Conservation (phyloP, 2,888 invertebrate species). For the Agelastica alni region DNA sequence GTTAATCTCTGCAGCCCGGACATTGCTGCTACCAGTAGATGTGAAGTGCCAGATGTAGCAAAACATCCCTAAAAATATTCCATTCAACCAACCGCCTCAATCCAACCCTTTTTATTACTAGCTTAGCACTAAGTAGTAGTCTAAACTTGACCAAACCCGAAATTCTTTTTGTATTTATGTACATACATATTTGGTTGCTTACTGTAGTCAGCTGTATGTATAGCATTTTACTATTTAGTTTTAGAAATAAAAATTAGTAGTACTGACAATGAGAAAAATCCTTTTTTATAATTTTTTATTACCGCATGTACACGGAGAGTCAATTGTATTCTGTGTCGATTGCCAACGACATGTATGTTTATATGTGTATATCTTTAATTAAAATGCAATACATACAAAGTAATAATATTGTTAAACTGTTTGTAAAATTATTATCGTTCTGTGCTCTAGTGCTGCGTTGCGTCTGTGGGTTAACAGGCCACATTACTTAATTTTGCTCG, state of each 20-base stretch:
- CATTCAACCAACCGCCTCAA: slow-evolving; percentile 26
- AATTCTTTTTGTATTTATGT: slow-evolving; percentile 56
- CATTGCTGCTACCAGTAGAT: slow-evolving; percentile 36
- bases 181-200: slow-evolving; percentile 56
- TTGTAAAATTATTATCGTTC: slow-evolving; percentile 37
- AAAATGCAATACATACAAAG: slow-evolving; percentile 33
- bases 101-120: slow-evolving; percentile 34
- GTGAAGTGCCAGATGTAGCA: slow-evolving; percentile 36
- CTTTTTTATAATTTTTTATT: slow-evolving; percentile 50
- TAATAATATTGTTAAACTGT: slow-evolving; percentile 30
- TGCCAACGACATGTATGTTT: slow-evolving; percentile 46
- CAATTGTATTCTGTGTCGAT: slow-evolving; percentile 57
- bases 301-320: slow-evolving; percentile 56
- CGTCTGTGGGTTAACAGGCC: slow-evolving; percentile 47
- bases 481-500: slow-evolving; percentile 46
- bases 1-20: slow-evolving; percentile 34
- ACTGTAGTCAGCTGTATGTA: slow-evolving; percentile 59
- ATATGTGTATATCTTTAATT: slow-evolving; percentile 10
- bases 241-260: slow-evolving; percentile 56
- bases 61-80: slow-evolving; percentile 25
- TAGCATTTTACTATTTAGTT: slow-evolving; percentile 58
- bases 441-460: slow-evolving; percentile 39
- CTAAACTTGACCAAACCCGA: slow-evolving; percentile 50
- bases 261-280: slow-evolving; percentile 52
- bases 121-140: slow-evolving; percentile 56